Evolutionary conservation across 1,140 invertebrate genomes (phyloP), one percentile per base, ranked within the genome.

Genomic region (Cataglyphis hispanica): DNA sequence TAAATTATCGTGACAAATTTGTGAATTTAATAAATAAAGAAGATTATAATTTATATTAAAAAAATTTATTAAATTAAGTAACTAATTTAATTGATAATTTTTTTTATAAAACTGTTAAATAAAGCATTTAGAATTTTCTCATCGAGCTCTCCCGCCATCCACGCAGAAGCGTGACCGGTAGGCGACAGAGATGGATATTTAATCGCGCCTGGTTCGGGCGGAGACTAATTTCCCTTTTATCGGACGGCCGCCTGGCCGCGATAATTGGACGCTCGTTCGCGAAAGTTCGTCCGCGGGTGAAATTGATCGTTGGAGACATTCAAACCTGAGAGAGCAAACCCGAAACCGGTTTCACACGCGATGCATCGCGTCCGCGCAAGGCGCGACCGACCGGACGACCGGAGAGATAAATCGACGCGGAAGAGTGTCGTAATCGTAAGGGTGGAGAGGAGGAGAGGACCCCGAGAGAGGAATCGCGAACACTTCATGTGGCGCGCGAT

Each of bases 401-500:
- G 76, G 60, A 70, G 61, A 80, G 89, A 90, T 88, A 88, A 90
- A 88, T 90, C 89, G 87, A 91, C 87, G 81, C 90, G 90, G 90
- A 91, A 91, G 90, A 91, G 87, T 91, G 89, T 89, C 84, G 90
- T 90, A 91, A 91, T 90, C 90, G 46, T 50, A 50, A 50, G 46
- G 11, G 46, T 5, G 46, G 13, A 50, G 16, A 16, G 46, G 46
- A 19, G 16, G 87, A 89, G 87, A 56, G 25, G 60, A 56, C 72
- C 84, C 31, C 31, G 31, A 84, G 74, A 74, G 78, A 83, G 77
- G 86, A 88, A 90, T 78, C 86, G 88, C 80, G 89, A 56, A 83
- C 75, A 86, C 81, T 77, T 78, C 89, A 86, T 69, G 86, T 88
- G 88, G 77, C 75, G 86, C 64, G 61, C 86, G 61, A 90, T 75